Conservation (phyloP, 1,140 invertebrate genomes). For the Drosophila pandora region DNA sequence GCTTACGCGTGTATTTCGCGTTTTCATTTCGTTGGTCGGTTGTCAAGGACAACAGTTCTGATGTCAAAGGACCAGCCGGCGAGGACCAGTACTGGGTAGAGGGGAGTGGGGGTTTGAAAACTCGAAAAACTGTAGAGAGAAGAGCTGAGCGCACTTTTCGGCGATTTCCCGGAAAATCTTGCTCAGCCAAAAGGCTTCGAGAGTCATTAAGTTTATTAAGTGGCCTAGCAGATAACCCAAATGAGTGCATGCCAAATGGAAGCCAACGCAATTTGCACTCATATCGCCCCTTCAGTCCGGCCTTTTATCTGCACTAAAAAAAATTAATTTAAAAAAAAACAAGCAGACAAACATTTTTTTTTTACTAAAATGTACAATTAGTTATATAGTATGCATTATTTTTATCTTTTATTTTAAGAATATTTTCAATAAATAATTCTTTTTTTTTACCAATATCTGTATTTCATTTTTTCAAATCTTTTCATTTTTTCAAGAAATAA, state of each 20-base stretch:
- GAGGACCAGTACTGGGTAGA: no score
- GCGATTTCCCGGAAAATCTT: conserved; percentile 47
- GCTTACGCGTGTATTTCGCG: conserved; percentile 28
- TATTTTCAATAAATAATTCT: no score
- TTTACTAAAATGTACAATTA: no score
- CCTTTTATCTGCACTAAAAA: conserved; percentile 12
- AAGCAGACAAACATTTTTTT: no score
- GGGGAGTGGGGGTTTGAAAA: background rate
- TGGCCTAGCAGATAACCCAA: conserved; percentile 71
- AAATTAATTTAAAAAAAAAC: background rate
- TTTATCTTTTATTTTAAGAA: no score
- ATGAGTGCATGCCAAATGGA: conserved; percentile 76
- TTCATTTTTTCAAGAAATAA: no score
- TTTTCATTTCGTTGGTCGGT: conserved; percentile 18
- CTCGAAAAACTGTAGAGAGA: background rate
- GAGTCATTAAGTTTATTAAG: conserved; percentile 80
- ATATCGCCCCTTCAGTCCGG: conserved; percentile 17
- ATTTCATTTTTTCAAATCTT: no score
- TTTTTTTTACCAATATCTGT: no score
- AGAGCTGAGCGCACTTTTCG: conserved; percentile 53
- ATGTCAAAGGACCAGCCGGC: conserved; percentile 14
- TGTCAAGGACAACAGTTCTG: conserved; percentile 33
- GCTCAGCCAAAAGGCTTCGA: conserved; percentile 55
- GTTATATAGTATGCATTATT: no score
- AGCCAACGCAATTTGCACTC: conserved; percentile 66